A percentile compares a stretch with the other conserved stretches of the same genome.
These are phyloP conservation scores for Parotia lawesii DNA, from an alignment of 2,113 vertebrate genomes.

Conservation along the genomic window DNA sequence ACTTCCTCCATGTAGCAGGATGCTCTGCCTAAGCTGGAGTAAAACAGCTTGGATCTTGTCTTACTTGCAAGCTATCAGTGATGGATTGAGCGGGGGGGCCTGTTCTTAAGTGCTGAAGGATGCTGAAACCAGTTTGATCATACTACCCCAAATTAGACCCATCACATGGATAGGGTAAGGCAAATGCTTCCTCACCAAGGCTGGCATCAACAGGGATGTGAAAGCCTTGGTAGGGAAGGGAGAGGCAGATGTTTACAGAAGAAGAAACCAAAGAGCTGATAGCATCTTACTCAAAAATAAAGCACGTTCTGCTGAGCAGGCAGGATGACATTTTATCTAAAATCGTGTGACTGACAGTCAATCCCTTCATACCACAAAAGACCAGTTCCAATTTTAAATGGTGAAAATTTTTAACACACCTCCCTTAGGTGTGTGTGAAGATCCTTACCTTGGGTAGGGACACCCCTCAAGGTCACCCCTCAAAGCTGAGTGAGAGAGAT, in stretches of 20 bases:
- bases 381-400: not conserved
- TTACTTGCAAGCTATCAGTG: not conserved
- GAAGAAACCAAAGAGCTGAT: not conserved
- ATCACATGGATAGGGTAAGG: not conserved
- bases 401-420: not conserved
- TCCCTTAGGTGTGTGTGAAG: not conserved
- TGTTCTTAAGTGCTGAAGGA: not conserved
- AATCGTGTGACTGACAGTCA: not conserved
- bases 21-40: not conserved
- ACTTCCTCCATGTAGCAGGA: not conserved
- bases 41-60: not conserved
- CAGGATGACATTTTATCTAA: not conserved
- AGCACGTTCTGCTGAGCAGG: not conserved
- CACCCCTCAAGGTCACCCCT: not conserved
- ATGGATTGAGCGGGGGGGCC: not conserved
- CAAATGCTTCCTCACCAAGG: not conserved
- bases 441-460: not conserved
- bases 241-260: not conserved
- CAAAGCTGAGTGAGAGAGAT: not conserved
- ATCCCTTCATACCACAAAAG: not conserved
- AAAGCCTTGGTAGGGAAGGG: not conserved
- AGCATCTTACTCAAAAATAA: not conserved
- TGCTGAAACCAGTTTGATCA: not conserved
- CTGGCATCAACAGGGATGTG: not conserved
- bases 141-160: not conserved